A percentile compares a stretch with the other conserved stretches of the same genome.
Conservation (phyloP, 2,797 vertebrate genomes). For the Mico argentatus region DNA sequence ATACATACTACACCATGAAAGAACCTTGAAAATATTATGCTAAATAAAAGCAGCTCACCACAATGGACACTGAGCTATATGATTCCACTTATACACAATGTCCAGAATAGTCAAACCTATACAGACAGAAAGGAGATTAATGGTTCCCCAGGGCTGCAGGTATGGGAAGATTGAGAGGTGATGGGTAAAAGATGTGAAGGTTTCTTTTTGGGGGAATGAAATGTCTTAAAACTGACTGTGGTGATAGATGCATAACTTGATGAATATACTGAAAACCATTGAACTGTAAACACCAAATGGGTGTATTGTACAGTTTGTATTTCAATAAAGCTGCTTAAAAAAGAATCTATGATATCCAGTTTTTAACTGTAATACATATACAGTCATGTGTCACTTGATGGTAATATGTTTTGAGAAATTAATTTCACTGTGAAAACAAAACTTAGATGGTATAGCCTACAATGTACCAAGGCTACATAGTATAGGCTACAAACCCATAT, state of each 20-base stretch:
- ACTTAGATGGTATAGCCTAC: background rate
- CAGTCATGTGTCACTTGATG: background rate
- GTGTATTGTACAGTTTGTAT: background rate
- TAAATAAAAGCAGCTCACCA: background rate
- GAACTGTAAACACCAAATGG: background rate
- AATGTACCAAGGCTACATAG: background rate
- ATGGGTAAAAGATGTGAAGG: background rate
- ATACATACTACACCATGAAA: background rate
- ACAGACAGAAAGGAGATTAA: background rate
- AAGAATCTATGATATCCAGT: background rate
- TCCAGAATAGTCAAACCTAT: background rate
- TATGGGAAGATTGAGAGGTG: background rate
- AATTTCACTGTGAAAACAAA: background rate
- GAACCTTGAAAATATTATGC: background rate
- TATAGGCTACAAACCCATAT: background rate
- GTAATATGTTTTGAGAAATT: background rate
- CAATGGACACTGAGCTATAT: background rate
- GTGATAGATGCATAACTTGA: background rate
- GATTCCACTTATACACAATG: background rate
- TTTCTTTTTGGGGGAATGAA: background rate
- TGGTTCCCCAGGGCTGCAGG: background rate
- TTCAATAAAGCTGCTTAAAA: background rate
- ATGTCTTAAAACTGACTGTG: background rate
- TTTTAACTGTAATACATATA: conserved; percentile 7
- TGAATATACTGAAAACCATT: background rate